phyloP scores from a whole-genome alignment of 2,797 vertebrate genomes.

The Anas acuta region DNA sequence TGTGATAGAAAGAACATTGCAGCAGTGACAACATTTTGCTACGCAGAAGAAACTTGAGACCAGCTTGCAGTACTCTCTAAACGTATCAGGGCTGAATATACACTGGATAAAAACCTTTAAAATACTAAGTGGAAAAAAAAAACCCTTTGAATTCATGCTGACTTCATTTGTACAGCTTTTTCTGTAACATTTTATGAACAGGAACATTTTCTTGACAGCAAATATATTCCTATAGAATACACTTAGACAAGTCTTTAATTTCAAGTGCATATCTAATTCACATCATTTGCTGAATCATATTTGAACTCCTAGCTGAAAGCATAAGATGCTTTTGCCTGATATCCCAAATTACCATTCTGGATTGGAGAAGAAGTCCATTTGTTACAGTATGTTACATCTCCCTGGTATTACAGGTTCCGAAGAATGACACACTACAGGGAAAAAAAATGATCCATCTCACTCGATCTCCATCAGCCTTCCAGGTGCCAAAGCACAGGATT shows the following conservation, averaged over 20 bases:
- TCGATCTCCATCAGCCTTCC: background rate
- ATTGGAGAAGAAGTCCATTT: background rate
- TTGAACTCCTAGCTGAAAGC: background rate
- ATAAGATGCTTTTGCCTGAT: background rate
- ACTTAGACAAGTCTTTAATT: background rate
- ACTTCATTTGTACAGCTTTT: background rate
- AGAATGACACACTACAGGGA: background rate
- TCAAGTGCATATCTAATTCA: background rate
- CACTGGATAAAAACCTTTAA: background rate
- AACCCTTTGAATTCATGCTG: background rate
- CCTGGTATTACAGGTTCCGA: background rate
- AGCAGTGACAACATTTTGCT: background rate
- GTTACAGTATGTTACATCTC: background rate
- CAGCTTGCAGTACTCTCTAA: background rate
- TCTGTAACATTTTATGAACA: background rate
- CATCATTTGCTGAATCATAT: background rate
- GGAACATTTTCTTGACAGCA: background rate
- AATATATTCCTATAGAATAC: background rate
- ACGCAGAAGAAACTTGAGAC: background rate
- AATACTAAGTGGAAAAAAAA: background rate
- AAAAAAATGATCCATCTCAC: background rate
- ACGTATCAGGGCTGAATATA: background rate
- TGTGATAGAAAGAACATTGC: background rate
- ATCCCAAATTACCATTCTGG: background rate
- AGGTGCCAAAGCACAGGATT: background rate